Conservation (phyloP, 2,797 vertebrate genomes). For the Ispidina picta region DNA sequence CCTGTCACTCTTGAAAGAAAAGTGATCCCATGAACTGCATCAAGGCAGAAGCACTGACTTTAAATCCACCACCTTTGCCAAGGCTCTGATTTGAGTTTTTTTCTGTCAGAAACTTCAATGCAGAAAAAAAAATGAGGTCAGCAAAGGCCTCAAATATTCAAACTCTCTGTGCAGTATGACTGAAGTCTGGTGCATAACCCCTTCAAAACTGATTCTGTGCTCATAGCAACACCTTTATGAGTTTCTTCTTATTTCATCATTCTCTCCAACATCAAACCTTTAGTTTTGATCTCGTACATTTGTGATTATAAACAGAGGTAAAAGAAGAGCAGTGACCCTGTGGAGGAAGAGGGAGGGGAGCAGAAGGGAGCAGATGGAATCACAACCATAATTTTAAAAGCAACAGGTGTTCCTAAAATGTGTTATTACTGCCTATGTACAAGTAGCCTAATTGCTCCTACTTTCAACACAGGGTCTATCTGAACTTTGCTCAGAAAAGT, state of each 20-base stretch:
- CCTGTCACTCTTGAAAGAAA: background rate
- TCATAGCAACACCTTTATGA: accelerated
- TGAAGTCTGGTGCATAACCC: accelerated
- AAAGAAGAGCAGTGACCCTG: background rate
- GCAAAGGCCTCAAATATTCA: background rate
- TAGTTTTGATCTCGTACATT: accelerated
- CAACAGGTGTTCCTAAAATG: background rate
- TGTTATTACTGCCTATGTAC: background rate
- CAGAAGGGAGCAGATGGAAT: background rate
- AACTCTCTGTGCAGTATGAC: accelerated
- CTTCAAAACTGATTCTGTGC: background rate
- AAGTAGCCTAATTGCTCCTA: background rate
- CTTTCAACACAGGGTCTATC: background rate
- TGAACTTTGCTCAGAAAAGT: background rate
- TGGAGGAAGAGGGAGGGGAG: accelerated
- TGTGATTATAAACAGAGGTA: background rate
- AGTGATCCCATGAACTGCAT: accelerated
- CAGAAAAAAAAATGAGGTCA: background rate
- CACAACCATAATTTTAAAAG: accelerated
- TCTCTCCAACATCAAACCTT: background rate
- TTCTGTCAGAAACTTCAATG: background rate
- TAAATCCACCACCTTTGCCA: background rate
- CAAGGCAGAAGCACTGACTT: accelerated
- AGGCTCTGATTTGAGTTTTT: background rate
- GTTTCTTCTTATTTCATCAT: background rate